Conservation (phyloP, 2,888 invertebrate species). For the Archips xylosteana region DNA sequence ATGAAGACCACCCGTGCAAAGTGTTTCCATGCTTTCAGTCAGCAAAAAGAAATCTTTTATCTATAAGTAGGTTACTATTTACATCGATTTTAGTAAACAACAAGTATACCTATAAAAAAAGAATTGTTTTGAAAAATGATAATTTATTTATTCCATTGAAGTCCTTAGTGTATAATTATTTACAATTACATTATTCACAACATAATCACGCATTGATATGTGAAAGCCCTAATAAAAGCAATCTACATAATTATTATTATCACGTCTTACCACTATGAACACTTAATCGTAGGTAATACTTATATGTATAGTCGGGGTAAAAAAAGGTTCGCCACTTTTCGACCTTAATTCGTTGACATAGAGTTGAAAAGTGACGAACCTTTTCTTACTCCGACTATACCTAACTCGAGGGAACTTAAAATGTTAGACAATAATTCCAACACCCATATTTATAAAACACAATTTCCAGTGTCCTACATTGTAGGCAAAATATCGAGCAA, state of each 20-base stretch:
- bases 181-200: constrained; percentile 23
- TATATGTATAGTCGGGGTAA: too few relatives aligned
- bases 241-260: background rate
- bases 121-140: constrained; percentile 9
- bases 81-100: background rate
- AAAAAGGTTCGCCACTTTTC: too few relatives aligned
- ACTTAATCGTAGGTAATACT: background rate
- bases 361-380: too few relatives aligned
- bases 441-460: constrained; percentile 42
- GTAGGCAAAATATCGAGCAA: constrained; percentile 24
- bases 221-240: constrained; percentile 1
- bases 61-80: too few relatives aligned
- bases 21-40: too few relatives aligned
- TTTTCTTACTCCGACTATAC: too few relatives aligned
- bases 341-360: too few relatives aligned
- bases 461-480: constrained; percentile 31
- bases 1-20: too few relatives aligned
- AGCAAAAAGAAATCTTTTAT: too few relatives aligned
- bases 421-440: constrained; percentile 9
- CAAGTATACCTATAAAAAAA: background rate
- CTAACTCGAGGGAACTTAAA: background rate
- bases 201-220: constrained; percentile 1
- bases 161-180: constrained; percentile 17
- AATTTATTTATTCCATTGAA: constrained; percentile 40
- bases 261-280: background rate